Percentiles rank a stretch among this genome's conserved stretches.
Evolutionary conservation across 35 echinoderm and acorn worm species (phyloP).

Genomic region (Apostichopus parvimensis): DNA sequence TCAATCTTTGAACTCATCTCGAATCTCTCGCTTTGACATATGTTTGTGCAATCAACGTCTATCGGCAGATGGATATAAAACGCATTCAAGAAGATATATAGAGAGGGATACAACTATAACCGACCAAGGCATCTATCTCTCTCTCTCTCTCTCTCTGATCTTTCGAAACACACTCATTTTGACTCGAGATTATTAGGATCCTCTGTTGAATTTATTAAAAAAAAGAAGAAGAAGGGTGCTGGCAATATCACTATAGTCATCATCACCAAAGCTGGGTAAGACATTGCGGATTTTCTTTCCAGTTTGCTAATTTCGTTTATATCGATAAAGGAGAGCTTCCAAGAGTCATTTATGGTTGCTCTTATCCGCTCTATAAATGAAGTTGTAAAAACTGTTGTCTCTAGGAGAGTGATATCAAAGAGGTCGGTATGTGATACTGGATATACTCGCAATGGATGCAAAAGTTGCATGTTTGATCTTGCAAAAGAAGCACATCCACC

Average conservation of each 20-base stretch:
- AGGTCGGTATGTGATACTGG: no score
- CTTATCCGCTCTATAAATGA: background rate
- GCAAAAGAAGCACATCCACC: no score
- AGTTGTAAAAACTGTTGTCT: background rate
- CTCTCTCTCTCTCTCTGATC: background rate
- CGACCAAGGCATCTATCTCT: constrained; percentile 22
- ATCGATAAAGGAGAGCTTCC: background rate
- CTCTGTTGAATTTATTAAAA: constrained; percentile 29
- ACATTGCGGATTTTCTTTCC: background rate
- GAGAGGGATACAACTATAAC: background rate
- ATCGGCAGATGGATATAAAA: constrained; percentile 38
- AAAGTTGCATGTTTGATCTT: no score
- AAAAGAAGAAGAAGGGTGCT: background rate
- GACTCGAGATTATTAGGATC: constrained; percentile 9
- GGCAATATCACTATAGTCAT: background rate
- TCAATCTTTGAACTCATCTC: background rate
- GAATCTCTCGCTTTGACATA: constrained; percentile 13
- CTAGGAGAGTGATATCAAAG: no score
- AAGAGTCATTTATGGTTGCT: background rate
- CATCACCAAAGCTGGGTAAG: background rate
- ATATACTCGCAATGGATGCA: no score
- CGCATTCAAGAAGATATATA: constrained; percentile 31
- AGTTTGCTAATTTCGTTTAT: background rate
- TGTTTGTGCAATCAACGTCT: constrained; percentile 36
- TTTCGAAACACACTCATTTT: background rate